These are phyloP conservation scores for Noctua janthe DNA, from an alignment of 2,888 invertebrate species.

Conservation along the genomic window DNA sequence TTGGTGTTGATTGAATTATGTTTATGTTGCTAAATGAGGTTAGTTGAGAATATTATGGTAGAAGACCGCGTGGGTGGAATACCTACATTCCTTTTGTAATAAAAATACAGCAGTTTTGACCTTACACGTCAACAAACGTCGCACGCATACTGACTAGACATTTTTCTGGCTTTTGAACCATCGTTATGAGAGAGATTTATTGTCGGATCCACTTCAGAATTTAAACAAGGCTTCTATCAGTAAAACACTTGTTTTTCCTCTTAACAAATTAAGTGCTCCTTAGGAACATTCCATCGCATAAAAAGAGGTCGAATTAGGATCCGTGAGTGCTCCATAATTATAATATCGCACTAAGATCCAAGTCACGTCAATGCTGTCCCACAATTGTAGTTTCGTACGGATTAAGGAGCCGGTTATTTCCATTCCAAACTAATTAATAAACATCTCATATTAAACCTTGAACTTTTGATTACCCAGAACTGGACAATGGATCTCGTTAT, in stretches of 20 bases:
- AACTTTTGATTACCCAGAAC: constrained; percentile 86
- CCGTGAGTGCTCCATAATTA: constrained; percentile 56
- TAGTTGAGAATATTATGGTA: constrained; percentile 56
- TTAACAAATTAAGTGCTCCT: constrained; percentile 64
- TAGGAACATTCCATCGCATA: constrained; percentile 40
- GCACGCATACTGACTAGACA: constrained; percentile 39
- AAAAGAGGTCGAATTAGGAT: constrained; percentile 57
- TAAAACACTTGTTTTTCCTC: constrained; percentile 66
- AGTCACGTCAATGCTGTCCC: constrained; percentile 82
- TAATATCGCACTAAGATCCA: constrained; percentile 71
- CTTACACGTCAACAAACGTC: constrained; percentile 51
- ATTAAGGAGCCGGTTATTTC: constrained; percentile 82
- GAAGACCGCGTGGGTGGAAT: constrained; percentile 62
- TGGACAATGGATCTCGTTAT: constrained; percentile 88
- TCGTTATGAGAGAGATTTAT: constrained; percentile 54
- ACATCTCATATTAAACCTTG: constrained; percentile 86
- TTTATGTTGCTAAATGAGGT: constrained; percentile 65
- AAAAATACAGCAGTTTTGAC: constrained; percentile 54
- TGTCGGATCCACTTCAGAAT: constrained; percentile 44
- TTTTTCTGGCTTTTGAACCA: constrained; percentile 33
- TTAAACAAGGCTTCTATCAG: constrained; percentile 57
- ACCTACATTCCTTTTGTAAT: constrained; percentile 59
- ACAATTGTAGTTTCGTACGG: constrained; percentile 78
- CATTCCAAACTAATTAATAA: constrained; percentile 87
- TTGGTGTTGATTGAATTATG: constrained; percentile 70